A percentile compares a stretch with the other conserved stretches of the same genome.
Conservation (phyloP, 2,113 vertebrate species). For the Melospiza georgiana region DNA sequence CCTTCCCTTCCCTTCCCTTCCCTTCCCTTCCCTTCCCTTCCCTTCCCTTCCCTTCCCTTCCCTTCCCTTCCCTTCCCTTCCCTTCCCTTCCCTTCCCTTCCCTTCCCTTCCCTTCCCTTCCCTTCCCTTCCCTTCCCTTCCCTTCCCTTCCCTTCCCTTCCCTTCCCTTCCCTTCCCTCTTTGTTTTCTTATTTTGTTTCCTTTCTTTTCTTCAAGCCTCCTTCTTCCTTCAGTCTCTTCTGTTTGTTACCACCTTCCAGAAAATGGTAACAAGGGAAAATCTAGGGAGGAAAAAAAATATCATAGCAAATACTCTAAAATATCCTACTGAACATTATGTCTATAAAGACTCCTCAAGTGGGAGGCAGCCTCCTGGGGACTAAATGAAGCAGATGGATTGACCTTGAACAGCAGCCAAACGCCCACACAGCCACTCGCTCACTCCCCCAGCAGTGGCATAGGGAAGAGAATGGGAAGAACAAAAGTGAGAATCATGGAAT, state of each 20-base stretch:
- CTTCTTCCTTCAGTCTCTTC: neutral
- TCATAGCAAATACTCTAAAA: neutral
- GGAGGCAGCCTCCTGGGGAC: neutral
- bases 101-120: neutral
- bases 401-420: constrained; percentile 2
- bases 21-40: neutral
- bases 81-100: neutral
- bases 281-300: neutral
- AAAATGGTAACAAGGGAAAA: neutral
- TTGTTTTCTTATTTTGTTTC: neutral
- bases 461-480: neutral
- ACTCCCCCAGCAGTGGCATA: neutral
- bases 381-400: neutral
- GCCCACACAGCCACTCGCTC: neutral
- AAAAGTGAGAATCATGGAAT: neutral
- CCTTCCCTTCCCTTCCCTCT: neutral
- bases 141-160: neutral
- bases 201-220: neutral
- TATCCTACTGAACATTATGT: neutral
- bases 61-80: neutral
- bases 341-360: neutral
- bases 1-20: neutral
- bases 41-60: neutral
- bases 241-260: neutral
- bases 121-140: neutral